These are phyloP conservation scores for Catajapyx aquilonaris DNA, from an alignment of 1,140 invertebrate species.

Conservation along the genomic window DNA sequence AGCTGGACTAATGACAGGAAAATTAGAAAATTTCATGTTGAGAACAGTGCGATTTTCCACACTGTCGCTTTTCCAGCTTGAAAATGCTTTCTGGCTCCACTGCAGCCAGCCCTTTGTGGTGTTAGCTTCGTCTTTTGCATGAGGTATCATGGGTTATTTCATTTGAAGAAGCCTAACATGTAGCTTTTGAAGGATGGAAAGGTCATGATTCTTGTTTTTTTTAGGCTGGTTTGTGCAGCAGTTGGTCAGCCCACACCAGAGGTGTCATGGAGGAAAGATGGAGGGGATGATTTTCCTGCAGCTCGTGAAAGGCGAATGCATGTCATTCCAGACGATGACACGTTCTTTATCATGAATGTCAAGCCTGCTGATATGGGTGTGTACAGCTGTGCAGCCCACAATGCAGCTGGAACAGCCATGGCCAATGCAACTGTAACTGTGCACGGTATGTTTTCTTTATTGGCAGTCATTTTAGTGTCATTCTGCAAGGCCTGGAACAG, in stretches of 20 bases:
- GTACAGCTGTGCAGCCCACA: constrained; percentile 84
- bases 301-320: constrained; percentile 80
- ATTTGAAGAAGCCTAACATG: too few species aligned
- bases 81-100: too few species aligned
- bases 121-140: too few species aligned
- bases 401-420: constrained; percentile 62
- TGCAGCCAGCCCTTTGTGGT: too few species aligned
- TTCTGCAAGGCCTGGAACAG: neutral
- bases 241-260: constrained; percentile 68
- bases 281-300: constrained; percentile 85
- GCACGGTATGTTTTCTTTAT: constrained; percentile 32
- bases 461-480: neutral
- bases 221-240: constrained; percentile 76
- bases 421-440: constrained; percentile 78
- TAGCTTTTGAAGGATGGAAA: too few species aligned
- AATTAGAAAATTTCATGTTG: too few species aligned
- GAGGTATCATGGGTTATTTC: too few species aligned
- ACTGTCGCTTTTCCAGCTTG: too few species aligned
- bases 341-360: constrained; percentile 78
- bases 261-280: constrained; percentile 84
- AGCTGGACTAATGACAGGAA: too few species aligned
- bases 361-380: constrained; percentile 70
- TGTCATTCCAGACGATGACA: constrained; percentile 74
- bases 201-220: too few species aligned
- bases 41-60: too few species aligned